These are phyloP conservation scores for Neodiprion virginianus DNA, from an alignment of 1,140 invertebrate species.

Conservation along the genomic window DNA sequence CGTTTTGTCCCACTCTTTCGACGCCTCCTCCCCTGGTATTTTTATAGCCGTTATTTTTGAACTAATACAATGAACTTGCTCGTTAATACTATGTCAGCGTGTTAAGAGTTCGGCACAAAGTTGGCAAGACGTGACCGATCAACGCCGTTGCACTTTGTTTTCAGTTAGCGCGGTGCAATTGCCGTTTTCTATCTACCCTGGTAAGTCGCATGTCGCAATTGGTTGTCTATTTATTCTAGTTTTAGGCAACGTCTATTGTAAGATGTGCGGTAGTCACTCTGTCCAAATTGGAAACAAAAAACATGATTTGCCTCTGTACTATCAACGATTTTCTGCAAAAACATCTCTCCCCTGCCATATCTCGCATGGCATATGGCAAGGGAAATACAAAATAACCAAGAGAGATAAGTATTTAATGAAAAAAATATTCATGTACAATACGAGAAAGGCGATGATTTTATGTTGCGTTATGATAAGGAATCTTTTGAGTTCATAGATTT, in stretches of 20 bases:
- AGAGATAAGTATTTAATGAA: background rate
- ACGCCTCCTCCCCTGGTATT: no score
- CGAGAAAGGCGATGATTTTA: background rate
- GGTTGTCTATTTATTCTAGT: background rate
- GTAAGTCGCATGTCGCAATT: background rate
- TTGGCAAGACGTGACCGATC: background rate
- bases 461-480: background rate
- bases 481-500: background rate
- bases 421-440: background rate
- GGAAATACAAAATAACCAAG: background rate
- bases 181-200: background rate
- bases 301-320: background rate
- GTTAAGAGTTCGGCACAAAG: background rate
- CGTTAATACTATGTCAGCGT: background rate
- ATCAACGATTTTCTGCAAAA: background rate
- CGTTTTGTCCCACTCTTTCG: no score
- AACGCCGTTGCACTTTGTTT: background rate
- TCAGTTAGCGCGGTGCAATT: background rate
- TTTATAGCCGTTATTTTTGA: background rate
- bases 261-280: background rate
- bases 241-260: background rate
- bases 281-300: background rate
- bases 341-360: no score
- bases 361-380: no score
- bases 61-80: background rate